Conservation (phyloP, 2,797 vertebrate species). For the Rhinichthys osculus region DNA sequence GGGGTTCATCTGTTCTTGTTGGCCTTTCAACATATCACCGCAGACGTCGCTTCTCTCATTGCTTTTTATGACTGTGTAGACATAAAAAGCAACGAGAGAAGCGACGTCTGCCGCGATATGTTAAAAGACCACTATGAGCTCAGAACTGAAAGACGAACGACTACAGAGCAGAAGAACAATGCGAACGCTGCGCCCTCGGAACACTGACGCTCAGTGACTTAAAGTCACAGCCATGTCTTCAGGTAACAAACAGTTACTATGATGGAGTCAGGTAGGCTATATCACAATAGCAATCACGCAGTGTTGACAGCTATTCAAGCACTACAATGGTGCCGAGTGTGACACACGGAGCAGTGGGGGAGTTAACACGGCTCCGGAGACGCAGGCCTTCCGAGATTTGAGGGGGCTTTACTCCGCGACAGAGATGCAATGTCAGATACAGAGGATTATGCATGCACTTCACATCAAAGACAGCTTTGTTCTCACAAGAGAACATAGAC, state of each 20-base stretch:
- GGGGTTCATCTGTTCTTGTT: conserved; percentile 47
- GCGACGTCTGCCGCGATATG: neutral
- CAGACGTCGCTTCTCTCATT: neutral
- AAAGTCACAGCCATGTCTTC: conserved; percentile 21
- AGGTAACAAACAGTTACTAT: conserved; percentile 16
- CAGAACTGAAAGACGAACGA: neutral
- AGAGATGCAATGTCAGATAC: conserved; percentile 76
- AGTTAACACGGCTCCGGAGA: conserved; percentile 48
- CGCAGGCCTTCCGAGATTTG: conserved; percentile 64
- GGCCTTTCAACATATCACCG: no score
- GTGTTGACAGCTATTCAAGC: conserved; percentile 30
- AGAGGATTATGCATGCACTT: conserved; percentile 76
- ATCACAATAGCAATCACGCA: conserved; percentile 7
- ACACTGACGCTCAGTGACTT: neutral
- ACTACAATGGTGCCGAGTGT: neutral
- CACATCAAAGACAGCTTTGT: conserved; percentile 71
- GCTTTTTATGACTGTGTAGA: neutral
- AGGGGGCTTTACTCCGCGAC: conserved; percentile 71
- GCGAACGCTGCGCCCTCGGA: neutral
- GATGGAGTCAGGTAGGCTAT: conserved; percentile 3
- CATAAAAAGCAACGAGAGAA: conserved; percentile 9
- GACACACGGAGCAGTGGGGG: conserved; percentile 17
- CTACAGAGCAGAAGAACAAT: neutral
- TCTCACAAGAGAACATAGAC: conserved; percentile 56
- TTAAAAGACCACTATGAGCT: conserved; percentile 46